A percentile compares a stretch with the other conserved stretches of the same genome.
phyloP scores from a whole-genome alignment of 1,140 invertebrate species.

The Eumeta japonica region DNA sequence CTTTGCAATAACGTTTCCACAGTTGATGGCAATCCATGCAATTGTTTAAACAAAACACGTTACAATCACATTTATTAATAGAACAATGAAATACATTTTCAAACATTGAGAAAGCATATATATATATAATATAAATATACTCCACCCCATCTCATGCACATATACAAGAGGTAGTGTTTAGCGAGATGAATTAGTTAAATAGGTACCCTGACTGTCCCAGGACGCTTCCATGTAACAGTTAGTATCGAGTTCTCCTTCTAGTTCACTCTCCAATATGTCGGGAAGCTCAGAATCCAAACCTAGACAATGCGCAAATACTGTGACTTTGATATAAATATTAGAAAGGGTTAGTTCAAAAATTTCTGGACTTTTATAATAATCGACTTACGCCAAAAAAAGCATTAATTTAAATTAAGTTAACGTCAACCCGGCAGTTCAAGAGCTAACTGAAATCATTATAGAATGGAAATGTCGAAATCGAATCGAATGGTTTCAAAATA shows the following conservation, averaged over 20 bases:
- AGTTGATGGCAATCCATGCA: too few relatives aligned
- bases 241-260: slow-evolving; percentile 31
- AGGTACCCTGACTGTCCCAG: slow-evolving; percentile 45
- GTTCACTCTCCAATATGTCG: slow-evolving; percentile 43
- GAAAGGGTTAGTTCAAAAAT: slow-evolving; percentile 25
- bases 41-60: too few relatives aligned
- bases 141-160: slow-evolving; percentile 36
- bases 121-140: too few relatives aligned
- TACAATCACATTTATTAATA: too few relatives aligned
- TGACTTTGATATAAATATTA: slow-evolving; percentile 13
- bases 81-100: too few relatives aligned
- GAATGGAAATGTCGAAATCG: slow-evolving; percentile 19
- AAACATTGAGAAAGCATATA: too few relatives aligned
- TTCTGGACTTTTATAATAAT: too few relatives aligned
- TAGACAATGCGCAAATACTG: slow-evolving; percentile 35
- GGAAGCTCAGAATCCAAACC: slow-evolving; percentile 47
- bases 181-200: slow-evolving; percentile 15
- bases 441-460: too few relatives aligned
- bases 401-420: too few relatives aligned
- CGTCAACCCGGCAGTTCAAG: too few relatives aligned
- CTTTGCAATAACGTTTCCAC: slow-evolving; percentile 9
- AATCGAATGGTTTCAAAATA: slow-evolving; percentile 22
- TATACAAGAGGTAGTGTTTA: too few relatives aligned
- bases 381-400: too few relatives aligned
- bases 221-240: slow-evolving; percentile 42